phyloP scores from a whole-genome alignment of 2,888 invertebrate species.

The Rotaria magnacalcarata region DNA sequence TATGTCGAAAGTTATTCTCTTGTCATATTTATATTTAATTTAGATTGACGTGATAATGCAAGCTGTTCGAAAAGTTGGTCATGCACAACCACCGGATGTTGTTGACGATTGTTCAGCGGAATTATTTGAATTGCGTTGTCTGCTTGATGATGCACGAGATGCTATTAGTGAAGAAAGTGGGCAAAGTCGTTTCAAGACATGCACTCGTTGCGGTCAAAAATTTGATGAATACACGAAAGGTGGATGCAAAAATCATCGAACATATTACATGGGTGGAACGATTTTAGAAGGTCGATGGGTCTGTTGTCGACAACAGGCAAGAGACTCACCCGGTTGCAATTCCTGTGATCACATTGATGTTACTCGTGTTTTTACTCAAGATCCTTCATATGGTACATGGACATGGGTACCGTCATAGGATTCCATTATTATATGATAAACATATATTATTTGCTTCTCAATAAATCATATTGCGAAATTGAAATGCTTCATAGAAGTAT shows the following conservation, averaged over 20 bases:
- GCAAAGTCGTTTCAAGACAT: constrained; percentile 4
- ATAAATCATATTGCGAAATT: too few species aligned
- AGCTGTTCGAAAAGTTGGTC: neutral
- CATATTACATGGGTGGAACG: constrained; percentile 26
- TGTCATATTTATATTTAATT: neutral
- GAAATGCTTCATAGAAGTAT: too few species aligned
- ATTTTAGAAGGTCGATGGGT: constrained; percentile 32
- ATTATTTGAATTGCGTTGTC: neutral
- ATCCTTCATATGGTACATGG: constrained; percentile 40
- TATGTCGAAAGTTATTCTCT: neutral
- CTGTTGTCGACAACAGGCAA: constrained; percentile 32
- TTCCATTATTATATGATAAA: too few species aligned
- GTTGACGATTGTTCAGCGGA: constrained; percentile 28
- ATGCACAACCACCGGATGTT: neutral
- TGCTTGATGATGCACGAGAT: constrained; percentile 33
- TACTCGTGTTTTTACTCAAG: neutral
- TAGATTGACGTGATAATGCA: constrained; percentile 13
- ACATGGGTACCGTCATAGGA: constrained; percentile 33
- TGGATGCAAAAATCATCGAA: constrained; percentile 16
- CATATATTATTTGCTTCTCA: too few species aligned
- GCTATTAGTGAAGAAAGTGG: neutral
- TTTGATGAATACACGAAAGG: constrained; percentile 34
- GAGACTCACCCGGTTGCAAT: constrained; percentile 4
- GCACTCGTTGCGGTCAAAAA: constrained; percentile 37
- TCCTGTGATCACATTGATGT: neutral